These are phyloP conservation scores for Apostichopus parvimensis DNA, from an alignment of 35 echinoderm and acorn worm genomes.

Conservation along the genomic window DNA sequence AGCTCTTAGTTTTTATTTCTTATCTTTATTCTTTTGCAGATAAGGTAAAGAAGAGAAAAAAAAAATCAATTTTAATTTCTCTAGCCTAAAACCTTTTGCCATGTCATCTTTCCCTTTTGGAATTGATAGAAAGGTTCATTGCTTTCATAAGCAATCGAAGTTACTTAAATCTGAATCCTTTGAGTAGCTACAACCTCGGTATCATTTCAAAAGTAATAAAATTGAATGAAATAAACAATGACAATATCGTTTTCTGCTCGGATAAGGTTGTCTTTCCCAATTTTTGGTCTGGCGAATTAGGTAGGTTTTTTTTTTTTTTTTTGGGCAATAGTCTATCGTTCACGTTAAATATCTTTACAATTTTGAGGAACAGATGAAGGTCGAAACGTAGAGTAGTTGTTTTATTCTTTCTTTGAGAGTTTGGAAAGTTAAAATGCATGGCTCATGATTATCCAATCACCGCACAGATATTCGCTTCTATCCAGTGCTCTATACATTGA, in stretches of 20 bases:
- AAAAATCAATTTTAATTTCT: conserved; percentile 51
- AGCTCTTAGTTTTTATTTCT: not conserved
- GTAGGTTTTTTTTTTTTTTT: not conserved
- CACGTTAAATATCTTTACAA: not conserved
- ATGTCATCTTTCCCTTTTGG: conserved; percentile 26
- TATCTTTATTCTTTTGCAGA: too few species aligned
- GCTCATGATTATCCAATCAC: not conserved
- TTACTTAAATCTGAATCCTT: not conserved
- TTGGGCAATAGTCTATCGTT: not conserved
- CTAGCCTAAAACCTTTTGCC: conserved; percentile 34
- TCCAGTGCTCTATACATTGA: not conserved
- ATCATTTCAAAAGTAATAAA: not conserved
- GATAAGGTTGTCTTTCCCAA: not conserved
- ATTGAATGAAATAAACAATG: not conserved
- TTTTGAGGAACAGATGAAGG: not conserved
- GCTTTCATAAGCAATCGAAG: not conserved
- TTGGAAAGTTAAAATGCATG: not conserved
- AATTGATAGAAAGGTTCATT: conserved; percentile 37
- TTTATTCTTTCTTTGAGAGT: not conserved
- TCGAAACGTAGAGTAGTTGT: not conserved
- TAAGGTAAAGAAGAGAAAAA: not conserved
- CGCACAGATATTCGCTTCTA: not conserved
- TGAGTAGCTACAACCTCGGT: not conserved
- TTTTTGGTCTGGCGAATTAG: not conserved
- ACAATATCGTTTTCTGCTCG: not conserved